These are phyloP conservation scores for Diplosoma virens DNA, from an alignment of 23 tunicate species.

Conservation along the genomic window DNA sequence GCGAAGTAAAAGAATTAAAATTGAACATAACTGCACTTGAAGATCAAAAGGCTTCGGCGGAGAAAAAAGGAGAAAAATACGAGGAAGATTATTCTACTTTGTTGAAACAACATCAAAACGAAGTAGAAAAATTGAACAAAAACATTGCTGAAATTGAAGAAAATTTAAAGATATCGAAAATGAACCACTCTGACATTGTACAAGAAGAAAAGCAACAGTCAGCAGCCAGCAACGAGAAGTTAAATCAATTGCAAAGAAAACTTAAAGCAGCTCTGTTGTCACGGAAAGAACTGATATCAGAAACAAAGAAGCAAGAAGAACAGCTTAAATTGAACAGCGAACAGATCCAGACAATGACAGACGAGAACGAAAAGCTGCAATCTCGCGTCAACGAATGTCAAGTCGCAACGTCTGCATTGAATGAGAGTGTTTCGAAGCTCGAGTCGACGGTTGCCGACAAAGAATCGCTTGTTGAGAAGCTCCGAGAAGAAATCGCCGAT, in stretches of 20 bases:
- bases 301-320: constrained; percentile 40
- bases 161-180: not conserved
- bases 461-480: not conserved
- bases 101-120: not conserved
- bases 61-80: not conserved
- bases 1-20: no score
- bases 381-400: not conserved
- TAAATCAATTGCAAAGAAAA: constrained; percentile 59
- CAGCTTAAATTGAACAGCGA: not conserved
- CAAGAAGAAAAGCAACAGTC: constrained; percentile 34
- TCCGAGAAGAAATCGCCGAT: not conserved
- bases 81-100: not conserved
- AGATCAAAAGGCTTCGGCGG: not conserved
- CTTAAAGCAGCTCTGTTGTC: constrained; percentile 84
- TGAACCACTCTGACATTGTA: not conserved
- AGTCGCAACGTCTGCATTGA: not conserved
- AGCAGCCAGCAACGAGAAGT: constrained; percentile 34
- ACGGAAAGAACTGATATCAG: constrained; percentile 59
- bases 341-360: not conserved
- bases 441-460: constrained; percentile 5
- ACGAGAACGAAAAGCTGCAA: not conserved
- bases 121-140: not conserved
- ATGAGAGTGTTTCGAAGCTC: not conserved
- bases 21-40: not conserved
- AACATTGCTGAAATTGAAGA: constrained; percentile 1